Conservation (phyloP, 1,140 invertebrate genomes). For the Asbolus verrucosus region DNA sequence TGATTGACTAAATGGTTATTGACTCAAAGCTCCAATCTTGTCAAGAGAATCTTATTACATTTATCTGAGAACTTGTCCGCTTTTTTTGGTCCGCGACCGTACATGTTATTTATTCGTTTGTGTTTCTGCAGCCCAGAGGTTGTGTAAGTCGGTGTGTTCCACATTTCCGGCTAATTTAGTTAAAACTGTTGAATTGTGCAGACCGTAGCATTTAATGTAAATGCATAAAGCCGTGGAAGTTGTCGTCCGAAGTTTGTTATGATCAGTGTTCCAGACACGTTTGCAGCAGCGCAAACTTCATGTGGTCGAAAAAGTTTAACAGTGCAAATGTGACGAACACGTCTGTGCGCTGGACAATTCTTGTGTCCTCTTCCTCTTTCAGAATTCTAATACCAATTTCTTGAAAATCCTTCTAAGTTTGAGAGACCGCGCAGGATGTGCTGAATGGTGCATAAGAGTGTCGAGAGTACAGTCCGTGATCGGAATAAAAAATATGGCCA, state of each 20-base stretch:
- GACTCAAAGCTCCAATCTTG: no score
- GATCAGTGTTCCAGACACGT: constrained; percentile 35
- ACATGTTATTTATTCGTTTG: no score
- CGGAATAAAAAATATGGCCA: constrained; percentile 24
- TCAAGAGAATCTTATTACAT: no score
- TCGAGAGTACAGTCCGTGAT: constrained; percentile 40
- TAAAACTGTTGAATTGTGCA: constrained; percentile 8
- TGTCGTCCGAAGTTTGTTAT: constrained; percentile 38
- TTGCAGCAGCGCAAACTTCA: constrained; percentile 46
- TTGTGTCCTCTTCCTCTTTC: constrained; percentile 47
- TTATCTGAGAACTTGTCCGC: no score
- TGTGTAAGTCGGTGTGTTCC: no score
- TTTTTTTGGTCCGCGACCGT: no score
- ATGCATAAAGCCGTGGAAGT: constrained; percentile 37
- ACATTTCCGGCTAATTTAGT: no score
- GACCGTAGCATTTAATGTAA: constrained; percentile 29
- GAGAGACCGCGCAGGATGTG: constrained; percentile 38
- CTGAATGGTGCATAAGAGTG: constrained; percentile 44
- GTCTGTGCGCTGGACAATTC: constrained; percentile 52
- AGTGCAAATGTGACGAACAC: constrained; percentile 52
- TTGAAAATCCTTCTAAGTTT: constrained; percentile 50
- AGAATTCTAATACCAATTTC: constrained; percentile 51
- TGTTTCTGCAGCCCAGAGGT: no score
- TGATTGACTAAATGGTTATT: no score
- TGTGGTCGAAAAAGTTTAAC: constrained; percentile 54